phyloP scores from a whole-genome alignment of 2,113 vertebrate species.

The Chamaea fasciata region DNA sequence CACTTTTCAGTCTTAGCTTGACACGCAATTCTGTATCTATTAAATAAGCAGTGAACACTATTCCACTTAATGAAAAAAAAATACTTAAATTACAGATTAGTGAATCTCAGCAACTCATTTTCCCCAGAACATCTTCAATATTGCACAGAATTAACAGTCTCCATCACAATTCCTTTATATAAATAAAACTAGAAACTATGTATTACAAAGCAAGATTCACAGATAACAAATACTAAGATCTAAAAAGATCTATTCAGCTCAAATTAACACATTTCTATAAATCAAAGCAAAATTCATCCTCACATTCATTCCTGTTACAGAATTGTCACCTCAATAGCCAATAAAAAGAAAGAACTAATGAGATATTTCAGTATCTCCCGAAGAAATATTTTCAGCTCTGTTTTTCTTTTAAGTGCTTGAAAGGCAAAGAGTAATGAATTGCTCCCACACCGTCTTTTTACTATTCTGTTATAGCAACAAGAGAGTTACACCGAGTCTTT shows the following conservation, averaged over 20 bases:
- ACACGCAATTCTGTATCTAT: neutral
- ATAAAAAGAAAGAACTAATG: conserved; percentile 46
- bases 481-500: neutral
- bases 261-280: conserved; percentile 57
- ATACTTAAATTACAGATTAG: neutral
- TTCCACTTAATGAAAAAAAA: neutral
- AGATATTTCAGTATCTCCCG: conserved; percentile 46
- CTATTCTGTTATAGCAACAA: neutral
- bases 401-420: conserved; percentile 39
- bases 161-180: neutral
- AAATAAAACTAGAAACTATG: conserved; percentile 34
- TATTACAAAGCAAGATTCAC: conserved; percentile 12
- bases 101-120: neutral
- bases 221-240: conserved; percentile 5
- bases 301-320: conserved; percentile 16
- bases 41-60: neutral
- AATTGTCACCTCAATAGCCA: conserved; percentile 51
- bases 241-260: conserved; percentile 3
- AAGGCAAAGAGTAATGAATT: conserved; percentile 42
- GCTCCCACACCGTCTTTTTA: neutral
- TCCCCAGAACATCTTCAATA: neutral
- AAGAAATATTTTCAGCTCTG: conserved; percentile 46
- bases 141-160: neutral
- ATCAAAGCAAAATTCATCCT: conserved; percentile 50
- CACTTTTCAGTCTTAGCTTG: neutral